phyloP scores from a whole-genome alignment of 2,113 vertebrate species.

The Hydrolagus affinis region DNA sequence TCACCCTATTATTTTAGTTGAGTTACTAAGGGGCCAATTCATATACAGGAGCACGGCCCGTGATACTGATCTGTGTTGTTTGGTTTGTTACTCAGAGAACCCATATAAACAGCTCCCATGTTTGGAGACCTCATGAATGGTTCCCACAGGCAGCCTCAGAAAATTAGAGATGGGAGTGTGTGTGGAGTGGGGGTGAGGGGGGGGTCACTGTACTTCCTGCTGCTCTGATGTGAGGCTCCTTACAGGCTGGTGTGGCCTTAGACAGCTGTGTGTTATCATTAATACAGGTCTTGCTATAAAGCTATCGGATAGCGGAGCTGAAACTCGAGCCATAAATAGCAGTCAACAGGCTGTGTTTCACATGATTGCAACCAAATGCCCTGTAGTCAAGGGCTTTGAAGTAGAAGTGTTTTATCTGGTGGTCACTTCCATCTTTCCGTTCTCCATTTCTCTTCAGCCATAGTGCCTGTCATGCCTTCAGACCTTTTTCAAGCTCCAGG shows the following conservation, averaged over 20 bases:
- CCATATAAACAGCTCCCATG: neutral
- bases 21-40: no score
- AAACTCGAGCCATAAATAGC: conserved; percentile 29
- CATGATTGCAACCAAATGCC: conserved; percentile 31
- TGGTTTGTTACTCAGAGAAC: neutral
- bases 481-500: neutral
- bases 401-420: conserved; percentile 24
- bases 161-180: no score
- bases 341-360: conserved; percentile 24
- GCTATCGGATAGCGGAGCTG: conserved; percentile 20
- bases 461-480: neutral
- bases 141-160: conserved; percentile 18
- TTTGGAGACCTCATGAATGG: conserved; percentile 6
- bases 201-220: conserved; percentile 26
- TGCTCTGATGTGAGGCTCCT: neutral
- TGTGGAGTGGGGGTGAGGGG: neutral
- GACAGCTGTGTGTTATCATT: conserved; percentile 26
- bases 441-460: neutral
- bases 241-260: conserved; percentile 5
- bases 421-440: conserved; percentile 13
- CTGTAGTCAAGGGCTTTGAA: conserved; percentile 14
- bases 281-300: conserved; percentile 22
- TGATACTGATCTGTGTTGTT: neutral
- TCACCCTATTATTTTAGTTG: no score
- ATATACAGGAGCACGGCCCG: no score